Evolutionary conservation across 2,888 invertebrate genomes (phyloP), one percentile per base, ranked within the genome.

Genomic region (Drosophila mercatorum): DNA sequence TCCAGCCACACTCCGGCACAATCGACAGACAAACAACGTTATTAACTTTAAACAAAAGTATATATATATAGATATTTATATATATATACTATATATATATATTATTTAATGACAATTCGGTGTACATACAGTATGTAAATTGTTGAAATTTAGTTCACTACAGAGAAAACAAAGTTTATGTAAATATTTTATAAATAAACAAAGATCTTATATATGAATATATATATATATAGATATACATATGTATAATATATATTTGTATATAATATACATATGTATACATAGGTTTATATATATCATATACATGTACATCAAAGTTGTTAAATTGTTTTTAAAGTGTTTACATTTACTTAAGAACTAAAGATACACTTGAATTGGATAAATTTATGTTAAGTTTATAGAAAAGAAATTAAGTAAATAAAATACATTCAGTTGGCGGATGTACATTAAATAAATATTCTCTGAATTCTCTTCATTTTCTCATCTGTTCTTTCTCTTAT

Each of bases 261-360:
- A 41, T 53, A 62, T 71, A 68, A 22, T 60, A 62, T 62, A 59
- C 43, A 34, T n/a, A 40, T 10, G 12, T 62, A 49, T 49, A 63
- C 66, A 41, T 61, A 36, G 26, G 52, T 12, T 26, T 36, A 28
- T 31, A 28, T 31, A 31, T 60, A 55, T 59, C 62, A 26, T 66
- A 66, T 66, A 57, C 57, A 49, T 41, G 60, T 69, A 41, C 59
- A 47, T 34, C 31, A 34, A 34, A 34, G 59, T 77, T 77, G 31
- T 72, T 78, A 52, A 75, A 70, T 74, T 74, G 62, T 71, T 68
- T 65, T 63, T 53, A 75, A 73, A 68, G 44, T 75, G 75, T 69
- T 80, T 76, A 80, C 73, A 76, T 73, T 69, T 77, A 77, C 73
- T 73, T 78, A 80, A 56, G 62, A 67, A 38, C 77, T 80, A 80